Base-by-base conservation (phyloP, 2,888 invertebrate genomes). In the Cryptops parisi region DNA sequence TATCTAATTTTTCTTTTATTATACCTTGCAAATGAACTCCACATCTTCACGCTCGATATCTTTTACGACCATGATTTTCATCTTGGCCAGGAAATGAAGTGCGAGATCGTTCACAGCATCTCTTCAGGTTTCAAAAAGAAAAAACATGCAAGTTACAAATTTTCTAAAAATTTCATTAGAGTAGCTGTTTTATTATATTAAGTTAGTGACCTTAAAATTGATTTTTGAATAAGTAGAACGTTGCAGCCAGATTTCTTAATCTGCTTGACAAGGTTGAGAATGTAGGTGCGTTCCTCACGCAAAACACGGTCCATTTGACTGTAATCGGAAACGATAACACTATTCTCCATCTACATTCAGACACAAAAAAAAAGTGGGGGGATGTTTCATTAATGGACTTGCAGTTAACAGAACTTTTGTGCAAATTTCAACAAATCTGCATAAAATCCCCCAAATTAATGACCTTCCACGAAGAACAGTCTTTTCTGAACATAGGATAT, bases 281-380 rank as follows among this genome's bases (percentile, higher is more conserved):
- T 94, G 70, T 99, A 99, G 52, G 89, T 80, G 51, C 98, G 81
- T 70, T 99, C 98, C 70, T 99, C 98, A 66, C 93, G 87, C 55
- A 99, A 71, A 1, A 98, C 91, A 55, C 98, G 80, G 70, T 99
- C 98, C 98, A 99, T 99, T 49, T 96, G 96, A n/a, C 96, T 82
- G 70, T 99, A 99, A 70, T 99, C 98, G 0, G 94, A 90, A 22
- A 99, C 91, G 62, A 99, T 68, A 3, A 77, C 75, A 61, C 54
- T 57, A 54, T 58, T 66, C 58, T 72, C 71, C 70, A 72, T 72
- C 70, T 71, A 62, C 3, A n/a, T n/a, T n/a, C n/a, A n/a, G n/a
- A n/a, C n/a, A n/a, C n/a, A n/a, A n/a, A n/a, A n/a, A n/a, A n/a
- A n/a, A n/a, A n/a, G n/a, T n/a, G n/a, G n/a, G n/a, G n/a, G n/a